Evolutionary conservation across 2,888 invertebrate species (phyloP).

Genomic region (Lobophora halterata): DNA sequence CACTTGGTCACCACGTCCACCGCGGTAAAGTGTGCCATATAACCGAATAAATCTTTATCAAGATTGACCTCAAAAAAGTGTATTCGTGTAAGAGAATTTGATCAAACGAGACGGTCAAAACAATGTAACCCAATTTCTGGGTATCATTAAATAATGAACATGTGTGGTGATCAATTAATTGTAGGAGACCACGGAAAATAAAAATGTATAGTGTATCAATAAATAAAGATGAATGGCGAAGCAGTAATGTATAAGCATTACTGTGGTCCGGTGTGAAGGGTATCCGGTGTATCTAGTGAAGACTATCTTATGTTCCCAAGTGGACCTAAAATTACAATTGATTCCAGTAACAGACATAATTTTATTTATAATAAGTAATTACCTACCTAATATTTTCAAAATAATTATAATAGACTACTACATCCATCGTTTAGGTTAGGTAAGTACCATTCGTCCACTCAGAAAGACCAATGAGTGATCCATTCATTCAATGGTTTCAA

Average conservation of each 20-base stretch:
- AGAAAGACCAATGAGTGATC: slow-evolving; percentile 18
- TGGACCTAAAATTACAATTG: too few species aligned
- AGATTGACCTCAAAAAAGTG: slow-evolving; percentile 17
- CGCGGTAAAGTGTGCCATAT: slow-evolving; percentile 6
- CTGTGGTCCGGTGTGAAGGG: too few species aligned
- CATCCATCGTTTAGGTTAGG: too few species aligned
- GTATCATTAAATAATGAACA: slow-evolving; percentile 25
- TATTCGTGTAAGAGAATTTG: slow-evolving; percentile 10
- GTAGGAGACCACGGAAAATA: background rate
- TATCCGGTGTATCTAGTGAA: too few species aligned
- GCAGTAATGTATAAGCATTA: too few species aligned
- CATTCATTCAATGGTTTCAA: slow-evolving; percentile 18
- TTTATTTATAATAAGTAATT: too few species aligned
- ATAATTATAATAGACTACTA: too few species aligned
- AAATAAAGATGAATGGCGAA: too few species aligned
- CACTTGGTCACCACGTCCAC: background rate
- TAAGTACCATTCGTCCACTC: slow-evolving; percentile 10
- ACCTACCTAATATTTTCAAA: too few species aligned
- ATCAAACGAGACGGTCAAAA: slow-evolving; percentile 15
- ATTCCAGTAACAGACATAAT: too few species aligned
- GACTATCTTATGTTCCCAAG: too few species aligned
- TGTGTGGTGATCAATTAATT: slow-evolving; percentile 11
- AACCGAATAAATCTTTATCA: slow-evolving; percentile 8
- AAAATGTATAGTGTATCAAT: background rate
- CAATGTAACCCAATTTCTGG: slow-evolving; percentile 19